These are phyloP conservation scores for Acyrthosiphon pisum DNA, from an alignment of 1,140 invertebrate genomes.

Conservation along the genomic window DNA sequence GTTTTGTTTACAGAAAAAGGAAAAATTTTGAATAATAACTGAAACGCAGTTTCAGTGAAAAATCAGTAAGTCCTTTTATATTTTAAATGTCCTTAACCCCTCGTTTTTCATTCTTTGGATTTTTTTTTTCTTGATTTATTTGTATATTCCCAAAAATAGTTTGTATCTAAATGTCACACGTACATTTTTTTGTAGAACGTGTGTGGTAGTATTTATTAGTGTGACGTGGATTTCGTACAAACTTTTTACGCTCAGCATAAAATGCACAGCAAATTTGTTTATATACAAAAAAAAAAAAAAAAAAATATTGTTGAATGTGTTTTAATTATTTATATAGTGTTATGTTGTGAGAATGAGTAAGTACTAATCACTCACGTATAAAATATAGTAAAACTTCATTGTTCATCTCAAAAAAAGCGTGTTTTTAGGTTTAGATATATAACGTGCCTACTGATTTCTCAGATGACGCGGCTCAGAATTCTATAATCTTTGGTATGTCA, in stretches of 20 bases:
- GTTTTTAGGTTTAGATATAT: constrained; percentile 54
- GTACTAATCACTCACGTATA: constrained; percentile 51
- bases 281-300: constrained; percentile 45
- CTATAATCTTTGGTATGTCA: constrained; percentile 53
- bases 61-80: constrained; percentile 57
- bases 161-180: constrained; percentile 54
- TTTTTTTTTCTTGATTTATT: constrained; percentile 56
- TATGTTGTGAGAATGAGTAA: constrained; percentile 56
- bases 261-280: constrained; percentile 56
- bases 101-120: constrained; percentile 54
- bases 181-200: constrained; percentile 57
- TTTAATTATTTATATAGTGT: constrained; percentile 56
- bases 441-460: constrained; percentile 44
- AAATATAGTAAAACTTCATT: constrained; percentile 43
- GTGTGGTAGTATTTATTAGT: constrained; percentile 56
- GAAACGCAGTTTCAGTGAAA: constrained; percentile 56
- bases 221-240: constrained; percentile 55
- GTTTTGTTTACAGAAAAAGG: constrained; percentile 56
- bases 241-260: constrained; percentile 50
- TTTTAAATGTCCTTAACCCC: constrained; percentile 51
- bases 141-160: constrained; percentile 57
- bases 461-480: constrained; percentile 47
- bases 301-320: constrained; percentile 34
- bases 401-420: constrained; percentile 41
- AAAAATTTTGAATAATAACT: constrained; percentile 57